These are phyloP conservation scores for Dicrurus megarhynchus DNA, from an alignment of 2,113 vertebrate genomes.

Conservation along the genomic window DNA sequence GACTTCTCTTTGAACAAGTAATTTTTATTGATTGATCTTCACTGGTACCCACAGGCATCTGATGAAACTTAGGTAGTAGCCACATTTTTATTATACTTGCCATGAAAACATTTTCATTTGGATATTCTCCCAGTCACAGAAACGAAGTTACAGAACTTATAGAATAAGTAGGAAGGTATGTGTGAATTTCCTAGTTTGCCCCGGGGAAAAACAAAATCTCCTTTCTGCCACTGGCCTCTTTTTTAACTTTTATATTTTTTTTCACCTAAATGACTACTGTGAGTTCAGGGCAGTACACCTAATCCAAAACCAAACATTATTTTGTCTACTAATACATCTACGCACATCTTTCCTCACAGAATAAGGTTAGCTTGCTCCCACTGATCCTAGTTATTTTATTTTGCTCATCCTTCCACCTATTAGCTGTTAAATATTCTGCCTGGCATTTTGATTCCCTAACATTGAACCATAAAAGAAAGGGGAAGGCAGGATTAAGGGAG, in stretches of 20 bases:
- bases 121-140: neutral
- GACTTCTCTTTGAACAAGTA: neutral
- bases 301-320: constrained; percentile 29
- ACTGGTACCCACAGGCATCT: neutral
- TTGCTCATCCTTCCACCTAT: constrained; percentile 14
- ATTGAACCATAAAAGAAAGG: neutral
- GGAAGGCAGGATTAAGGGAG: neutral
- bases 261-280: neutral
- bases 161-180: neutral
- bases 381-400: constrained; percentile 26
- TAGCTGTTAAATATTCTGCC: constrained; percentile 30
- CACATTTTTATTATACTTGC: neutral
- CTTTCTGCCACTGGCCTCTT: neutral
- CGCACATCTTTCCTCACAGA: neutral
- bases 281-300: constrained; percentile 7
- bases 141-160: neutral
- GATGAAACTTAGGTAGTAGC: neutral
- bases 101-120: neutral
- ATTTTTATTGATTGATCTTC: neutral
- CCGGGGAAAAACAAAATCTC: neutral
- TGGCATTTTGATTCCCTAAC: constrained; percentile 2
- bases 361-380: constrained; percentile 18
- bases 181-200: neutral
- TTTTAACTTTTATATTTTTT: neutral
- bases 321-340: constrained; percentile 43